Evolutionary conservation across 2,888 invertebrate species (phyloP), one percentile per base, ranked within the genome.

Genomic region (Hyppa rectilinea): DNA sequence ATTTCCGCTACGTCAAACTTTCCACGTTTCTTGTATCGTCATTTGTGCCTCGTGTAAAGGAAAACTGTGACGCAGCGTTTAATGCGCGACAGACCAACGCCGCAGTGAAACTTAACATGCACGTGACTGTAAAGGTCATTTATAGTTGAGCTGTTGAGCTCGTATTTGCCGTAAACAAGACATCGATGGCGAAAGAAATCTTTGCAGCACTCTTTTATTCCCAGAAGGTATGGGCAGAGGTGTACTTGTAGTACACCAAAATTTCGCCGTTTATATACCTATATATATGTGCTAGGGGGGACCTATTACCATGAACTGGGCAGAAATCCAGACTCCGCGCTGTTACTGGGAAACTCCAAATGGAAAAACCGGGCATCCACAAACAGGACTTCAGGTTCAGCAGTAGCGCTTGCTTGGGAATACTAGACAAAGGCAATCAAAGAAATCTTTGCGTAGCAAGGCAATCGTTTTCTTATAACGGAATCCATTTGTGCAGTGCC

Each of bases 31-130:
- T 81, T 69, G 80, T 81, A 82, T 76, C 89, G 83, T 87, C 87
- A 85, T 86, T 84, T 78, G 80, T 76, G 75, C 75, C 78, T 79
- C 81, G 83, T 85, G 84, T 82, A 86, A 80, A 84, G 83, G 82
- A 85, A 87, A 87, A 86, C 76, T 87, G 75, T 91, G 91, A 90
- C 90, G 88, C 88, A 85, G 86, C 76, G 75, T 81, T 85, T 88
- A 89, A 86, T 88, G 85, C 88, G 87, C 85, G 81, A 80, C 85
- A 87, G 84, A 81, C 82, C 76, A 84, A 86, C 87, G 85, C 85
- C 87, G 87, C 89, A 87, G 80, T 86, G 89, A 88, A 91, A 89
- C 84, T 69, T 45, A 71, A 74, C 58, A 70, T 74, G 52, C 82
- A 78, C 65, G 78, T 64, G 79, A 23, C 66, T 49, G 10, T 36